A percentile compares a stretch with the other conserved stretches of the same genome.
Evolutionary conservation across 92 coral and sea anemone genomes (phyloP).

Genomic region (Porites lobata): DNA sequence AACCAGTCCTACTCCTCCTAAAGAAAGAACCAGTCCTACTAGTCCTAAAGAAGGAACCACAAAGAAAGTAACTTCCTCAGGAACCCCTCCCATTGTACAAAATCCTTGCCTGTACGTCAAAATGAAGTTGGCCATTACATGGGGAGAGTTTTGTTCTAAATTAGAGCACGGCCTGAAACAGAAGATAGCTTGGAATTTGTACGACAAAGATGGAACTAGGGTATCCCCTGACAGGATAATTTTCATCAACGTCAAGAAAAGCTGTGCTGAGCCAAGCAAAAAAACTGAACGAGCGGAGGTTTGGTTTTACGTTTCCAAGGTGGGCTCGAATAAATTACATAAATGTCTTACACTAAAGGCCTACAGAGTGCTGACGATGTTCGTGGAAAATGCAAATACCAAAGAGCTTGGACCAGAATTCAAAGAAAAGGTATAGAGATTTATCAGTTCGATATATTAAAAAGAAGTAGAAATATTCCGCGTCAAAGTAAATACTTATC

Average conservation of each 20-base stretch:
- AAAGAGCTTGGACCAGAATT: constrained; percentile 80
- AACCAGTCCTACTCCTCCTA: not conserved
- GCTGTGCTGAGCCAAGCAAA: constrained; percentile 81
- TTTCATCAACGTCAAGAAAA: constrained; percentile 76
- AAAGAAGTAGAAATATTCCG: too few species aligned
- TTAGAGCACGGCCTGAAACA: constrained; percentile 77
- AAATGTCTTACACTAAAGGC: constrained; percentile 83
- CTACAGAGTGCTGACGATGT: constrained; percentile 78
- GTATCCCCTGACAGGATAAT: constrained; percentile 76
- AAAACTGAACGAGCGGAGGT: constrained; percentile 77
- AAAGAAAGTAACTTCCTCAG: not conserved
- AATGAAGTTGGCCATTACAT: constrained; percentile 77
- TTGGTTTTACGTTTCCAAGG: constrained; percentile 80
- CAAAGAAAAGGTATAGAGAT: constrained; percentile 92
- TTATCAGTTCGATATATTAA: too few species aligned
- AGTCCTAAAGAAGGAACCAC: not conserved
- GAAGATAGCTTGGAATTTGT: constrained; percentile 77
- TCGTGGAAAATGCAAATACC: constrained; percentile 80
- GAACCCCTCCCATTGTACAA: constrained; percentile 9
- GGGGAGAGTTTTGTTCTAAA: constrained; percentile 91
- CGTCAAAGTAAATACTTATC: too few species aligned
- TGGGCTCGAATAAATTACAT: constrained; percentile 59
- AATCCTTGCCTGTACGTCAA: constrained; percentile 71
- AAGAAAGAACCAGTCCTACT: not conserved
- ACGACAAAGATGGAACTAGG: constrained; percentile 73